Percentiles rank a stretch among this genome's conserved stretches.
Conservation (phyloP, 2,888 invertebrate genomes). For the Drosophila colorata region DNA sequence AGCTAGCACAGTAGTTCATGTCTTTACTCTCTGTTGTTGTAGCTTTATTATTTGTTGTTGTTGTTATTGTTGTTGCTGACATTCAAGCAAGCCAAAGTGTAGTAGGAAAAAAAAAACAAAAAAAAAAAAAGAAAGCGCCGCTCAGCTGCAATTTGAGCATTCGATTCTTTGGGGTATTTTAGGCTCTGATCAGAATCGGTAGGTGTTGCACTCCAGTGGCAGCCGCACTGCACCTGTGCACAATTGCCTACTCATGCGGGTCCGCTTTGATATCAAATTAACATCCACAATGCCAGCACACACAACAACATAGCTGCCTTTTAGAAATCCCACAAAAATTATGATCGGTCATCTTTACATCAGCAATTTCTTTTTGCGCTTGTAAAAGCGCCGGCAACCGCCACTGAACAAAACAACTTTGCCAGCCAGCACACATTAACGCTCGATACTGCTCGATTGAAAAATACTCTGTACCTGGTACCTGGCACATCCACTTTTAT, state of each 20-base stretch:
- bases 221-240: conserved; percentile 59
- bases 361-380: conserved; percentile 55
- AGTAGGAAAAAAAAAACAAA: conserved; percentile 52
- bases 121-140: conserved; percentile 64
- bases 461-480: neutral
- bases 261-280: conserved; percentile 76
- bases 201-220: conserved; percentile 59
- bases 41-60: neutral
- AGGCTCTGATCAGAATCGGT: conserved; percentile 33
- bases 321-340: conserved; percentile 63
- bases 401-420: conserved; percentile 15
- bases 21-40: conserved; percentile 5
- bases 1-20: conserved; percentile 51
- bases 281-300: conserved; percentile 48
- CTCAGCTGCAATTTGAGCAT: conserved; percentile 52
- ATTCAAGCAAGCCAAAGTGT: conserved; percentile 69
- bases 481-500: too few species aligned
- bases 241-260: conserved; percentile 77
- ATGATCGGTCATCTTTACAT: conserved; percentile 74
- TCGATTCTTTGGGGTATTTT: conserved; percentile 20
- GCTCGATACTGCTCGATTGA: conserved; percentile 1
- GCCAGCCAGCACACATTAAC: too few species aligned
- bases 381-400: conserved; percentile 36
- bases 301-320: conserved; percentile 26
- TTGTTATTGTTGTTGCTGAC: conserved; percentile 45